phyloP scores from a whole-genome alignment of 1,140 invertebrate species.

The Procambarus clarkii region DNA sequence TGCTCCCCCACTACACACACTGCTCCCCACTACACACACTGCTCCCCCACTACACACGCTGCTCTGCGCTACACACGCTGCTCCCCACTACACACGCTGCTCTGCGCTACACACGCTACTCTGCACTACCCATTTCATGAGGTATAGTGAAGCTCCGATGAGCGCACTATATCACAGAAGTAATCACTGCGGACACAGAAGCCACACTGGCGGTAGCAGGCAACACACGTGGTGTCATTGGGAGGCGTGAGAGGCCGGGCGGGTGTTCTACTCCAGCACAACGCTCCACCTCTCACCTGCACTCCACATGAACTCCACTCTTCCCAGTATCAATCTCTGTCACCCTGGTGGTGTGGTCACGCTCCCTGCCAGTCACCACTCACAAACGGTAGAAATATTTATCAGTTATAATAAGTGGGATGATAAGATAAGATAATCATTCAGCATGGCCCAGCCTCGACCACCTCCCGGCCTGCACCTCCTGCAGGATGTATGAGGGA shows the following conservation, averaged over 20 bases:
- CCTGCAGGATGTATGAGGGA: not conserved
- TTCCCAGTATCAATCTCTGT: not conserved
- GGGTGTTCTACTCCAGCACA: too few species aligned
- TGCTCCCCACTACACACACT: not conserved
- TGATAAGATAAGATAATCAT: not conserved
- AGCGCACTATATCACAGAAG: too few species aligned
- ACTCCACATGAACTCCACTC: not conserved
- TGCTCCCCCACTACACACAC: too few species aligned
- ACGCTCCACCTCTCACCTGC: too few species aligned
- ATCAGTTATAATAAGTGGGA: not conserved
- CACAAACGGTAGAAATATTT: not conserved
- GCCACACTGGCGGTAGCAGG: too few species aligned
- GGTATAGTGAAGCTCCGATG: too few species aligned
- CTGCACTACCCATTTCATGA: too few species aligned
- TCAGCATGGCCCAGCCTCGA: not conserved
- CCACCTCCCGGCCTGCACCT: conserved; percentile 3
- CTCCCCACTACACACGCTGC: not conserved
- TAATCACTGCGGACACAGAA: too few species aligned
- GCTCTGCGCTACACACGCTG: not conserved
- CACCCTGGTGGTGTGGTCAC: not conserved
- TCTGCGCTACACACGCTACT: not conserved
- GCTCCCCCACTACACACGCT: not conserved
- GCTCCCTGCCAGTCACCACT: too few species aligned
- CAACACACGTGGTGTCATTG: too few species aligned
- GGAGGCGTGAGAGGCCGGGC: too few species aligned